Evolutionary conservation across 37 sponge, comb jelly and placozoan species (phyloP).

Genomic region (Lycopodina hypogea): DNA sequence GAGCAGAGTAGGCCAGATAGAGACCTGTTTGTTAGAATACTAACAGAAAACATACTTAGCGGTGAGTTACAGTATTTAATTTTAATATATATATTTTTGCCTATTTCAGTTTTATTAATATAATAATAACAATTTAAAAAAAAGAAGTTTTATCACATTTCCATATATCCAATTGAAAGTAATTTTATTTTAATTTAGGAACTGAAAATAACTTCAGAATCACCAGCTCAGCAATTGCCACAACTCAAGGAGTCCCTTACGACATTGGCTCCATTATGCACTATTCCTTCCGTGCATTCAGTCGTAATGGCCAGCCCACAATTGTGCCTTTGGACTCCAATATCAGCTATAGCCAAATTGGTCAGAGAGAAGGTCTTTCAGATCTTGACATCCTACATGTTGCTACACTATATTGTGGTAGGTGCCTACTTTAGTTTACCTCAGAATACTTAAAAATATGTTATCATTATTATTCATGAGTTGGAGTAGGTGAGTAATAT

Average conservation of each 20-base stretch:
- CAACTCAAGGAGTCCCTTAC: constrained; percentile 69
- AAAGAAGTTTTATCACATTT: no score
- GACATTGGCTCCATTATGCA: constrained; percentile 81
- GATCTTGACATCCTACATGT: constrained; percentile 60
- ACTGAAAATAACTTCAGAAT: constrained; percentile 59
- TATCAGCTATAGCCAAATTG: constrained; percentile 13
- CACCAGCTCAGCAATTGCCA: constrained; percentile 31
- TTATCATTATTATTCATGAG: no score
- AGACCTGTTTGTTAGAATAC: constrained; percentile 56
- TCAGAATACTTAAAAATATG: no score
- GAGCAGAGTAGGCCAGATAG: constrained; percentile 87
- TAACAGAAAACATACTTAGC: constrained; percentile 38
- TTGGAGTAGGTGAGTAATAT: no score
- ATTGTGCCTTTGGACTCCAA: constrained; percentile 38
- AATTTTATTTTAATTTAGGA: no score
- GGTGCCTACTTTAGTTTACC: no score
- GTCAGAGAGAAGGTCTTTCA: constrained; percentile 64
- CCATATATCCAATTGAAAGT: no score
- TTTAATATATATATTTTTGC: neutral
- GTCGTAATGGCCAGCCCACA: constrained; percentile 51
- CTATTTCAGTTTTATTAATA: neutral
- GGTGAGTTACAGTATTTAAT: constrained; percentile 41
- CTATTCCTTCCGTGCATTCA: constrained; percentile 64
- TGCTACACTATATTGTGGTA: constrained; percentile 45
- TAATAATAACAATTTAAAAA: neutral